Conservation (phyloP, 1,140 invertebrate genomes). For the Diuraphis noxia region DNA sequence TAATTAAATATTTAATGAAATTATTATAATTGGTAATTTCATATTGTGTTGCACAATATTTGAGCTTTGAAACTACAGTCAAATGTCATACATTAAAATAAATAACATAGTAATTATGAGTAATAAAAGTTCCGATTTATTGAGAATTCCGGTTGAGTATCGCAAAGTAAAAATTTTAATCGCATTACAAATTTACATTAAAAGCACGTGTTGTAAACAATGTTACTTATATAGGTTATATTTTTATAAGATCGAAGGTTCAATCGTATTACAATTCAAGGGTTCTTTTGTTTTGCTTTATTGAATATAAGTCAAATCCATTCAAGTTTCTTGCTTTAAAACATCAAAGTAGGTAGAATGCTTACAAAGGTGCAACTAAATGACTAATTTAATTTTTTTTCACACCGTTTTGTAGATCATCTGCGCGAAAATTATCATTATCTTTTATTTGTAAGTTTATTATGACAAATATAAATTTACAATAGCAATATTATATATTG, state of each 20-base stretch:
- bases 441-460: too few relatives aligned
- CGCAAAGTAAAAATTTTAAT: neutral
- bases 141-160: neutral
- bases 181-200: neutral
- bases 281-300: neutral
- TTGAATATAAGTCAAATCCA: neutral
- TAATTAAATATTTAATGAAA: neutral
- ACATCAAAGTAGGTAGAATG: neutral
- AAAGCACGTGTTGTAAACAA: neutral
- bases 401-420: too few relatives aligned
- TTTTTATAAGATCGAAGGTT: neutral
- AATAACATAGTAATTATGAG: neutral
- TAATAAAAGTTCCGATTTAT: neutral
- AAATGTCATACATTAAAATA: neutral
- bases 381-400: neutral
- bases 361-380: neutral
- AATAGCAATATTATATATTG: too few relatives aligned
- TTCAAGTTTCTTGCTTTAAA: neutral
- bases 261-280: neutral
- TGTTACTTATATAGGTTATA: neutral
- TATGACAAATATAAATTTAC: too few relatives aligned
- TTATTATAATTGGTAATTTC: neutral
- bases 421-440: too few relatives aligned
- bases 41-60: neutral
- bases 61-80: neutral